These are phyloP conservation scores for Chloroceryle inda DNA, from an alignment of 2,797 vertebrate genomes.

Conservation along the genomic window DNA sequence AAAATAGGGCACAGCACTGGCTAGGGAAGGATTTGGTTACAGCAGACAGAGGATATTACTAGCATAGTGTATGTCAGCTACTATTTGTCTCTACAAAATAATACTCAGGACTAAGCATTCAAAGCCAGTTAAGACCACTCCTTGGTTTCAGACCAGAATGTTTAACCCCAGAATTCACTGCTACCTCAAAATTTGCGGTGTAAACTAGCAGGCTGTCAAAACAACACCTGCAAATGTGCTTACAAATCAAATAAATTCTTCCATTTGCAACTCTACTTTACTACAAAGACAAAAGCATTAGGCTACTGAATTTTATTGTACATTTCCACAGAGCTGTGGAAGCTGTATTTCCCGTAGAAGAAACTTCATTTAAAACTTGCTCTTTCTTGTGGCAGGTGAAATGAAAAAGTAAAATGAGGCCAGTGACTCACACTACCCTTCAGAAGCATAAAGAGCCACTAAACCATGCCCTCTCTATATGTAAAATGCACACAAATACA, in stretches of 20 bases:
- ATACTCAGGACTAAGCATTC: background rate
- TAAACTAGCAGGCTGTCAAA: background rate
- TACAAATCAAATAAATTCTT: background rate
- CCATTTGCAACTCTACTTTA: background rate
- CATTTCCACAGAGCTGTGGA: background rate
- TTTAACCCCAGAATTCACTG: slow-evolving; percentile 3
- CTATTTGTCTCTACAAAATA: background rate
- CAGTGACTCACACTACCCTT: background rate
- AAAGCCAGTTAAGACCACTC: background rate
- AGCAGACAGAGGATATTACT: background rate
- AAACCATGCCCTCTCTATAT: background rate
- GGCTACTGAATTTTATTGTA: background rate
- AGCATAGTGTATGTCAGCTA: background rate
- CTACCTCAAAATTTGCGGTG: background rate
- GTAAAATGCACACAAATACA: rapidly evolving
- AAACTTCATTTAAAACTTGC: background rate
- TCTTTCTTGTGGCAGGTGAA: background rate
- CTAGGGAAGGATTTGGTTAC: background rate
- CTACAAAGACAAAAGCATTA: background rate
- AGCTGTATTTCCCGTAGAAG: background rate
- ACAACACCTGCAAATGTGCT: background rate
- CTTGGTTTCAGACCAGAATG: background rate
- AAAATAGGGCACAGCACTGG: background rate
- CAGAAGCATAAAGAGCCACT: background rate
- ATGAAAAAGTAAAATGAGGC: background rate